Evolutionary conservation across 53 echinoderm and acorn worm species (phyloP).

Genomic region (Antedon mediterranea): DNA sequence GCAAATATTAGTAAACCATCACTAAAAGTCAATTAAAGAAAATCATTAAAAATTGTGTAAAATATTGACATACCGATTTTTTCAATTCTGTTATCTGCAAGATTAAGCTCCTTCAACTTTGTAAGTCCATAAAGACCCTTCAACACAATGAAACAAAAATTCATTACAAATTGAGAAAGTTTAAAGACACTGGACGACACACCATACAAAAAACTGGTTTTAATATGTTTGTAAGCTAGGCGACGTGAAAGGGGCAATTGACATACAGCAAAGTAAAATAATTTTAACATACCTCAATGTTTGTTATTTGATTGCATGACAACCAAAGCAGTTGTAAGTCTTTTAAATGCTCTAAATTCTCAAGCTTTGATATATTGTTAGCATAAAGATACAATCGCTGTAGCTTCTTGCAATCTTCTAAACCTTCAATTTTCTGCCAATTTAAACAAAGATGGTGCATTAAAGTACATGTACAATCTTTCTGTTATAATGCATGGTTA

Average conservation of each 20-base stretch:
- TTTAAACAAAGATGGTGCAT: not conserved
- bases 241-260: no score
- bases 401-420: constrained; percentile 44
- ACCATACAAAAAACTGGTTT: no score
- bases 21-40: no score
- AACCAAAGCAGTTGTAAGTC: constrained; percentile 66
- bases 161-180: not conserved
- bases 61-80: constrained; percentile 88
- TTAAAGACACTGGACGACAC: no score
- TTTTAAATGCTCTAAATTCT: constrained; percentile 56
- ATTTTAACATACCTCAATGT: constrained; percentile 80
- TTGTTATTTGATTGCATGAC: constrained; percentile 51
- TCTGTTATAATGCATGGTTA: not conserved
- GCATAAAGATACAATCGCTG: constrained; percentile 53
- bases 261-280: no score
- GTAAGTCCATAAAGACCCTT: constrained; percentile 55
- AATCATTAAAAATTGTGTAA: no score
- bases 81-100: constrained; percentile 83
- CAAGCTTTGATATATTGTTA: constrained; percentile 51
- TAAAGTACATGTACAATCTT: not conserved
- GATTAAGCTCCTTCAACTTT: constrained; percentile 44
- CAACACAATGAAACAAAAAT: not conserved
- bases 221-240: no score
- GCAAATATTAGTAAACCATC: no score
- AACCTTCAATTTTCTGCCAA: constrained; percentile 67